Evolutionary conservation across 2,113 vertebrate species (phyloP), one percentile per base, ranked within the genome.

Genomic region (Alosa alosa): DNA sequence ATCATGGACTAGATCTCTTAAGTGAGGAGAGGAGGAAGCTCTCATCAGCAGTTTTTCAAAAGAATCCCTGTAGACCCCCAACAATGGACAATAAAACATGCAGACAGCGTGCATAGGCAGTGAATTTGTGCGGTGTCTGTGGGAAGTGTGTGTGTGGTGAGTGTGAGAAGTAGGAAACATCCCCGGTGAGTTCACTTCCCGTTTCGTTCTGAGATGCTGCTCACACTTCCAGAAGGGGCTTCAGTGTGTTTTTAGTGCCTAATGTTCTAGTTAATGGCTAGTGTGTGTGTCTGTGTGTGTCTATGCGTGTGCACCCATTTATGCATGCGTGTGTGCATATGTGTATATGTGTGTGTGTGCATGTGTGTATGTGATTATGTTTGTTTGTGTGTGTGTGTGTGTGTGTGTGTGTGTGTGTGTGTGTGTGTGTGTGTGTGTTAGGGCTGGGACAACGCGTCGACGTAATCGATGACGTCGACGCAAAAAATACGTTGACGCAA

Each of bases 281-380:
- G 64, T 78, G 72, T 15, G 8, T 78, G 25, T 78, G 25, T 78
- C 31, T 25, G 64, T 68, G n/a, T 68, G 60, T 81, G 68, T 18
- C 78, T 83, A 50, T 60, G 78, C 52, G 75, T 47, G n/a, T 47
- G 41, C 9, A 7, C n/a, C 17, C 25, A 39, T 17, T 9, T n/a
- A 60, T 17, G 18, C n/a, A 55, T 41, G 39, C 11, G 41, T 84
- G 57, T 84, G 83, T 72, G 57, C 45, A 39, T 84, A 41, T 72
- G 60, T 11, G 81, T 82, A 44, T 0, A 5, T 82, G 81, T n/a
- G 41, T 82, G 81, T 82, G 45, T 5, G 6, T 82, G 45, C 10
- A 4, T 82, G 81, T 82, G 81, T 3, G 18, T 82, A 41, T 22
- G 11, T 82, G 81, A 46, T 41, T 2, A 3, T 82, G 17, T 82